Base-by-base conservation (phyloP, 2,113 vertebrate genomes). In the Saimiri boliviensis region DNA sequence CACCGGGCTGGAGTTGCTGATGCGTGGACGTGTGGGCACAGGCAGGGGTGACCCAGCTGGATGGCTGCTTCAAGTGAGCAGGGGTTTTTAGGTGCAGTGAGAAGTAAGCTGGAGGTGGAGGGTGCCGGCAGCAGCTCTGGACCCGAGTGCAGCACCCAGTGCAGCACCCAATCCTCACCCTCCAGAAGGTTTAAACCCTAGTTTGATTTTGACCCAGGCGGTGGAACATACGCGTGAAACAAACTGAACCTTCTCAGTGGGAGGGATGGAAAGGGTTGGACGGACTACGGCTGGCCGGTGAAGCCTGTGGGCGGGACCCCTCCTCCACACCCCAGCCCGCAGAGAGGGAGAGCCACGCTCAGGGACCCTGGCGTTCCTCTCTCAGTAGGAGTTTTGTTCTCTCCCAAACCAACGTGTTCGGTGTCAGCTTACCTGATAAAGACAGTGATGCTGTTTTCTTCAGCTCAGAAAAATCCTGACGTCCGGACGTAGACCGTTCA, bases 181-280 rank as follows among this genome's bases (percentile, higher is more conserved):
- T 56, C 20, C 14, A 23, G 37, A 35, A 3, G 5, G 11, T 35
- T 37, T 58, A 37, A 21, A 16, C 25, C 52, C 21, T 25, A 1
- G 68, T 66, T 27, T 27, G 47, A 32, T 56, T 42, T 40, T 49
- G n/a, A 14, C 32, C 49, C 37, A 0, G 40, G 1, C 19, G 25
- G 3, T 45, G 42, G 80, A 73, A 37, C 16, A 0, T 0, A 35
- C 5, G 0, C 1, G 0, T 19, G 60, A 19, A 23, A 27, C 12
- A 32, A n/a, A 37, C 47, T 14, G 63, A 66, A n/a, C 47, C 17
- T 71, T n/a, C 30, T 32, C 4, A 3, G 37, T 4, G 21, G 82
- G 76, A 81, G 66, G 58, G 86, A 76, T 2, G 56, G 23, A 71
- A 9, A 13, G n/a, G 52, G 35, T 56, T 66, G 32, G 70, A 56